Evolutionary conservation across 2,797 vertebrate species (phyloP), one percentile per base, ranked within the genome.

Genomic region (Lagocephalus sceleratus): DNA sequence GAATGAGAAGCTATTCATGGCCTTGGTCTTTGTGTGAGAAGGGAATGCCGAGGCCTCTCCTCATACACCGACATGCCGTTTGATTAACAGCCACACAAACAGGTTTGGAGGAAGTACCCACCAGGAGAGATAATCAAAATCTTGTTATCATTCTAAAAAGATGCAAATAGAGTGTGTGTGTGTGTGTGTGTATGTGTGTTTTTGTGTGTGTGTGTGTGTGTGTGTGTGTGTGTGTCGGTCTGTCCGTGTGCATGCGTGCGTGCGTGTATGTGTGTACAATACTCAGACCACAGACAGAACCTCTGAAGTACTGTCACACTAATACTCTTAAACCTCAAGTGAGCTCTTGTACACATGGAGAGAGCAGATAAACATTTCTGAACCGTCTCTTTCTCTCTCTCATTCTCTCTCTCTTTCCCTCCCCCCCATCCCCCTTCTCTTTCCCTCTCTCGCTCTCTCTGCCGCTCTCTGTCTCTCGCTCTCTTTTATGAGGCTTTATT

Each of bases 41-140:
- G 56, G 80, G 73, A 84, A 86, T 79, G 80, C 77, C 81, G 83
- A 85, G 81, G 53, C 35, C 51, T 75, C 63, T 78, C 57, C 59
- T 50, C 71, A 84, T 78, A 79, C 70, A 80, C 71, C 68, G 79
- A 80, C 73, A 80, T 51, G 73, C 73, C 69, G 85, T 85, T 82
- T 85, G 82, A 70, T 82, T 85, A 83, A 82, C 72, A 87, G 76
- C 83, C 82, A 85, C 80, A 78, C 85, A 88, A 88, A 88, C 68
- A 75, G 63, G 68, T 66, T 68, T 26, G 56, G 57, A 81, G 85
- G 76, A 82, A 83, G 76, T 83, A 81, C 75, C 79, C 74, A 79
- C 75, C 79, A 73, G 56, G 54, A 78, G 72, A 69, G 70, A 85
- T 82, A 83, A 85, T 86, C 82, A 83, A 82, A 85, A 73, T 60